A percentile compares a stretch with the other conserved stretches of the same genome.
These are phyloP conservation scores for Spongia lamella DNA, from an alignment of 37 sponge, comb jelly and placozoan species.

Conservation along the genomic window DNA sequence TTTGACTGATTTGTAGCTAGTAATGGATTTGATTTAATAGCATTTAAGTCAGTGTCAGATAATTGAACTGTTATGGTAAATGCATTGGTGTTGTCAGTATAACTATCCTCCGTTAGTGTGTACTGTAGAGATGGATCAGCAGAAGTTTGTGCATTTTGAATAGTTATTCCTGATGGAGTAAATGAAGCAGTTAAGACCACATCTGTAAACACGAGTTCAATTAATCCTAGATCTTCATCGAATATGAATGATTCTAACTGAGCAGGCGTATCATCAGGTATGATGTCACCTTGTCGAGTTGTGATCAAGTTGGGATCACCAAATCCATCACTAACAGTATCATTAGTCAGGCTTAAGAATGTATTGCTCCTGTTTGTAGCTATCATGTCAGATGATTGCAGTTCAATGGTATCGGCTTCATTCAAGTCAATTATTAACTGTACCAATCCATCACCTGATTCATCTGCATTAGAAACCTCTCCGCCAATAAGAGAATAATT, in stretches of 20 bases:
- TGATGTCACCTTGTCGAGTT: background rate
- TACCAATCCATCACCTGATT: constrained; percentile 31
- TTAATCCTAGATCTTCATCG: constrained; percentile 62
- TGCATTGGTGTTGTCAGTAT: constrained; percentile 39
- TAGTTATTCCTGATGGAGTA: constrained; percentile 48
- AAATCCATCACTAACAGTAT: constrained; percentile 61
- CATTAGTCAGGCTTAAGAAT: constrained; percentile 34
- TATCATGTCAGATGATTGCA: constrained; percentile 52
- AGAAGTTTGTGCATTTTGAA: constrained; percentile 36
- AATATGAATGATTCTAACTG: constrained; percentile 42
- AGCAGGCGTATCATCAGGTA: constrained; percentile 32
- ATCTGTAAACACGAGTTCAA: constrained; percentile 76
- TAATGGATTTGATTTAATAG: constrained; percentile 44
- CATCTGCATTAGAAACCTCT: constrained; percentile 28
- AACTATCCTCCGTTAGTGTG: constrained; percentile 25
- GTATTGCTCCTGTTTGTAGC: constrained; percentile 46
- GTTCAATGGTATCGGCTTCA: constrained; percentile 52
- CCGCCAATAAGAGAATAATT: constrained; percentile 79
- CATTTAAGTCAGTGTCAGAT: constrained; percentile 62
- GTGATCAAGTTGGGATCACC: constrained; percentile 38
- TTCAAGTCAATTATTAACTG: constrained; percentile 49
- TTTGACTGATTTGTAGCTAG: constrained; percentile 48
- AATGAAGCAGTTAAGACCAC: constrained; percentile 51
- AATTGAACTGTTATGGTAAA: constrained; percentile 48
- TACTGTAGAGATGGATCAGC: constrained; percentile 16